Evolutionary conservation across 2,113 vertebrate genomes (phyloP).

Genomic region (Puma concolor): DNA sequence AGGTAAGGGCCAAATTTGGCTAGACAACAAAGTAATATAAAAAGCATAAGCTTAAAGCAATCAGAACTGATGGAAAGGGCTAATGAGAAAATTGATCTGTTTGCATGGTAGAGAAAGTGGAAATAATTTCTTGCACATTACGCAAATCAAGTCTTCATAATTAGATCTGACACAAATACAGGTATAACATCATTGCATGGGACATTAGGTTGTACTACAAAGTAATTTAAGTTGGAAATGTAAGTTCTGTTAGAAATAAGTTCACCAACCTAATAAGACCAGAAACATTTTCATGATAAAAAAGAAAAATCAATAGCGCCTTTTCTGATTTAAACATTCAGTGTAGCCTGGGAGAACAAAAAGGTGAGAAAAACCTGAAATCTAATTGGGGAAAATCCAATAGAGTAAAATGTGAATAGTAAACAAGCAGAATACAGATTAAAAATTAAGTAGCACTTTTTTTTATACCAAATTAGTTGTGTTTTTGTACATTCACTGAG

Average conservation of each 20-base stretch:
- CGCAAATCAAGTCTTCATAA: constrained; percentile 72
- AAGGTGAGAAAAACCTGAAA: neutral
- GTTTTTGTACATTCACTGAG: neutral
- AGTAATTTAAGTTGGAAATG: constrained; percentile 72
- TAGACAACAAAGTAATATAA: constrained; percentile 23
- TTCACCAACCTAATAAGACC: constrained; percentile 15
- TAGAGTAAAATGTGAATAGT: constrained; percentile 17
- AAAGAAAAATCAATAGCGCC: constrained; percentile 40
- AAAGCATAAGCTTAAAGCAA: constrained; percentile 6
- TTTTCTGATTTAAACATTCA: constrained; percentile 61
- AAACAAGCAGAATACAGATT: neutral
- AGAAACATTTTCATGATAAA: constrained; percentile 19
- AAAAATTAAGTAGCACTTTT: neutral
- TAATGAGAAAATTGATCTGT: constrained; percentile 64
- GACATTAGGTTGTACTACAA: constrained; percentile 70
- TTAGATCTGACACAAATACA: constrained; percentile 78
- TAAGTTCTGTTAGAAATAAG: constrained; percentile 52
- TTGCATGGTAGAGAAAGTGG: constrained; percentile 55
- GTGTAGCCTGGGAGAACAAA: neutral
- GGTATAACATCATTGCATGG: constrained; percentile 59
- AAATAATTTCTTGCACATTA: constrained; percentile 73
- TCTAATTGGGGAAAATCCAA: neutral
- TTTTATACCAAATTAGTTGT: neutral
- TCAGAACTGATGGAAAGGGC: constrained; percentile 50
- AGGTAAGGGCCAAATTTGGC: neutral